Evolutionary conservation across 2,113 vertebrate species (phyloP), one percentile per base, ranked within the genome.

Genomic region (Dasyprocta punctata): DNA sequence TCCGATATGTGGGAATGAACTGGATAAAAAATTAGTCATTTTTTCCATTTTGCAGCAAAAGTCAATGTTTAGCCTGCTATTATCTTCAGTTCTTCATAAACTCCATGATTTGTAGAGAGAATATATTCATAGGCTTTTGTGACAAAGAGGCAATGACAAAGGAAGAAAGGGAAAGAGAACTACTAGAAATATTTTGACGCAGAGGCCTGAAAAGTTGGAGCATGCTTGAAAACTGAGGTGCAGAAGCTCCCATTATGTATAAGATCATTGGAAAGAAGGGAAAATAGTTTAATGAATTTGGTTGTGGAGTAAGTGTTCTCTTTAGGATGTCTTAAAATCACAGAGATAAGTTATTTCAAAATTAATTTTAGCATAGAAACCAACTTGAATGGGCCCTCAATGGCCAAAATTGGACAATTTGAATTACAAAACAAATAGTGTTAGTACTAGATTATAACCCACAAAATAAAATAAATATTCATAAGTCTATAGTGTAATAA

Each of bases 381-480:
- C 24, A 91, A 86, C 41, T 56, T 75, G 38, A 96, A 96, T 85
- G 58, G 77, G 44, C 0, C 82, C 44, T 52, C 71, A 56, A 28
- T 77, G 69, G 19, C 41, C 58, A 93, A 94, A 67, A 12, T 3
- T 47, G 61, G 22, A 73, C 54, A 73, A 56, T 90, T 38, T 81
- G 26, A 93, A 11, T 69, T 80, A 90, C 6, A 58, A 89, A 86
- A 92, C 80, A n/a, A 91, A 56, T 49, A 81, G 33, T 80, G 17
- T 65, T 30, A 94, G 86, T 36, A 52, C 52, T 84, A 90, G 19
- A 82, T 92, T 92, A 90, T 90, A 94, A 92, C 8, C 4, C 41
- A 85, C 14, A 92, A 60, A 65, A 78, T 67, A 95, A 94, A 90
- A 84, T 13, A 80, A 89, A 56, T 95, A 95, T 84, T 12, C 11